A percentile compares a stretch with the other conserved stretches of the same genome.
These are phyloP conservation scores for Catostylus mosaicus DNA, from an alignment of 30 jellyfish, hydroid and myxozoan species.

Conservation along the genomic window DNA sequence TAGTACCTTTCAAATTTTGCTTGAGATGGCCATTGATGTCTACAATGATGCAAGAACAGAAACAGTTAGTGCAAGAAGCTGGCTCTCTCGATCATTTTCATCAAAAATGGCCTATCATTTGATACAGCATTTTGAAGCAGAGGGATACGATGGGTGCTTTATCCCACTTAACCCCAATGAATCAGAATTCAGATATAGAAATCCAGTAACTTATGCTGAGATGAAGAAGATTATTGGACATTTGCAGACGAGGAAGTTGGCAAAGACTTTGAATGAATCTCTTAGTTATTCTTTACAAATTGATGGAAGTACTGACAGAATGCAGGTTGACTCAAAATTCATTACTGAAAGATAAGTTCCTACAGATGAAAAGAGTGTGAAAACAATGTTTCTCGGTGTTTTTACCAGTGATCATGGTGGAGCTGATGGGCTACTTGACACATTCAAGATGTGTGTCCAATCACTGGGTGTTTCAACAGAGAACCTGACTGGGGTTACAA, in stretches of 20 bases:
- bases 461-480: conserved; percentile 13
- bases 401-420: conserved; percentile 46
- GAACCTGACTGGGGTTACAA: conserved; percentile 38
- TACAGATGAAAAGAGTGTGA: conserved; percentile 39
- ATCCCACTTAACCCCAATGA: conserved; percentile 9
- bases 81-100: conserved; percentile 6
- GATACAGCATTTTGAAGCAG: conserved; percentile 1
- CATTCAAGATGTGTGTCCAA: conserved; percentile 12
- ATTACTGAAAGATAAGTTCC: conserved; percentile 59
- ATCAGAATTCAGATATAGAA: conserved; percentile 14
- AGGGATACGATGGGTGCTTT: conserved; percentile 12
- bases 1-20: neutral
- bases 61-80: conserved; percentile 29
- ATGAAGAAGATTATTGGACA: conserved; percentile 18
- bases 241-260: too few relatives aligned
- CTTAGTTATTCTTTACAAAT: conserved; percentile 34
- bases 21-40: conserved; percentile 17
- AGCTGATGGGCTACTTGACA: conserved; percentile 29
- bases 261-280: conserved; percentile 10
- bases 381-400: conserved; percentile 50
- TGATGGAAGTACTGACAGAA: conserved; percentile 59
- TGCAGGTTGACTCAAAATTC: conserved; percentile 49
- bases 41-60: conserved; percentile 18
- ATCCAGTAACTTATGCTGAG: conserved; percentile 19
- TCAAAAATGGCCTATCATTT: neutral